These are phyloP conservation scores for Athripsodes cinereus DNA, from an alignment of 2,888 invertebrate species.

Conservation along the genomic window DNA sequence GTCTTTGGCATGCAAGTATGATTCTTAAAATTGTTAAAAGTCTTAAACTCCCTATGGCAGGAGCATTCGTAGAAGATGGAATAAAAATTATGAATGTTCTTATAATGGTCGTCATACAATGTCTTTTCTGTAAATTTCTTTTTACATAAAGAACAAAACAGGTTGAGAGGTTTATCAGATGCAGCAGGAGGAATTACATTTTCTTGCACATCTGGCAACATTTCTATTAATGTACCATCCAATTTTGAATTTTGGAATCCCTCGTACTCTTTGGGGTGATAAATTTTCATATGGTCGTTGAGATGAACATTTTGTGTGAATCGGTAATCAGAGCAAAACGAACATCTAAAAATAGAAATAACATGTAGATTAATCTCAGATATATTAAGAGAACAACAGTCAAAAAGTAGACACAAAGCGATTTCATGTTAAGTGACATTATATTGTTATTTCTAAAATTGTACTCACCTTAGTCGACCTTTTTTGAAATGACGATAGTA, in stretches of 20 bases:
- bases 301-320: neutral
- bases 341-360: neutral
- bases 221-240: no score
- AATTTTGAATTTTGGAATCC: neutral
- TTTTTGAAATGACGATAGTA: conserved; percentile 6
- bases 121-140: neutral
- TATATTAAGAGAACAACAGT: neutral
- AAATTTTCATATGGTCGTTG: neutral
- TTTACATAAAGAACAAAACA: neutral
- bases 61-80: neutral
- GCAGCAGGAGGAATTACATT: neutral
- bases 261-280: neutral
- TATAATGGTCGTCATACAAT: neutral
- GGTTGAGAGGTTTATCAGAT: neutral
- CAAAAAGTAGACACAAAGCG: no score
- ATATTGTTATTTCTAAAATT: no score
- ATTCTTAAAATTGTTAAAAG: neutral
- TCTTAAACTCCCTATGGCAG: neutral
- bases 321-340: neutral
- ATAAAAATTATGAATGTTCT: neutral
- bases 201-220: no score
- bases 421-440: no score
- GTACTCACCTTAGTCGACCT: conserved; percentile 6
- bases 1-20: neutral
- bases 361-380: neutral